Evolutionary conservation across 1,140 invertebrate genomes (phyloP), one percentile per base, ranked within the genome.

Genomic region (Galleria mellonella): DNA sequence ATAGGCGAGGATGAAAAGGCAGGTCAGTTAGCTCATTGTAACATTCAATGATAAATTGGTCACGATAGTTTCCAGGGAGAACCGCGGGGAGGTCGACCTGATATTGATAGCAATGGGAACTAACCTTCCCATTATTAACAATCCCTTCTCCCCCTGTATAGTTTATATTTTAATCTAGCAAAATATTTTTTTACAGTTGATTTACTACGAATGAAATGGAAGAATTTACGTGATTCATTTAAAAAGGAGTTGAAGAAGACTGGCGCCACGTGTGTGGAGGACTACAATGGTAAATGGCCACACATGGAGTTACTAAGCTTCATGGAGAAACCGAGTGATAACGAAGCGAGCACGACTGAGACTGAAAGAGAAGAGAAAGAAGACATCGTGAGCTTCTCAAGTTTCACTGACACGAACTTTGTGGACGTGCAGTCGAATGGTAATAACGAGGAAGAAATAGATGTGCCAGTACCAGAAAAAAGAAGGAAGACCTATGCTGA

Each of bases 191-290:
- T 68, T 62, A 27, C 67, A 75, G 72, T 62, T 31, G 42, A 50
- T 3, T 5, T 51, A 6, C 6, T 71, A 8, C 44, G 55, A 12
- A 37, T 40, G 0, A 79, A 76, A 56, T 76, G 71, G 72, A 74
- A 72, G 40, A 72, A 62, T 12, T 43, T 76, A 0, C 49, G 70
- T 4, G 70, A 72, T 32, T 15, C 60, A 6, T 81, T 68, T 33
- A 65, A 51, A 15, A 56, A 47, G 28, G 60, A 72, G 33, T 0
- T 64, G 4, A 68, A 57, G 7, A 71, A 58, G 38, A 33, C 14
- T n/a, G 23, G 47, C 9, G 11, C 40, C 1, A 33, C 51, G 0
- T 10, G 46, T 0, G 9, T 49, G 1, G 46, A 56, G 0, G 46
- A 66, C 0, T 71, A 75, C 37, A 29, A 17, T 0, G 66, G 69